Conservation (phyloP, 2,797 vertebrate genomes). For the Cossypha niveicapilla region DNA sequence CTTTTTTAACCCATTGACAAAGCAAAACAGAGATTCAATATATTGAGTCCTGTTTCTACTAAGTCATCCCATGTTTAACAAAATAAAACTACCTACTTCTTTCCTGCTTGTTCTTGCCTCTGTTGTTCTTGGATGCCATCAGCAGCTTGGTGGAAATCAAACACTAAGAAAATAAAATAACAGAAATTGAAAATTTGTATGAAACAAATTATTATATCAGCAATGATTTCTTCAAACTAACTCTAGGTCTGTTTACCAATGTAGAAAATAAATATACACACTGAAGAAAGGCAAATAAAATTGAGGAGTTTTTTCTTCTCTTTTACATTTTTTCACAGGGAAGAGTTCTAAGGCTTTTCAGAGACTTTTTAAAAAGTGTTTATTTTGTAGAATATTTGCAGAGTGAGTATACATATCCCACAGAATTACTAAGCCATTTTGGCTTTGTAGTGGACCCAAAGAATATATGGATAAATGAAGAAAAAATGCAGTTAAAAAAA, state of each 20-base stretch:
- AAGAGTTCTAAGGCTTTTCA: background rate
- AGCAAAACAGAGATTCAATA: background rate
- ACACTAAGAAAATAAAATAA: constrained; percentile 79
- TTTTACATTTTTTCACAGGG: background rate
- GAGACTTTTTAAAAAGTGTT: background rate
- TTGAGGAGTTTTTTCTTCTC: background rate
- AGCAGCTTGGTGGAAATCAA: constrained; percentile 99
- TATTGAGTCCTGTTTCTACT: background rate
- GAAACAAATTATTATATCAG: background rate
- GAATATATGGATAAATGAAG: background rate
- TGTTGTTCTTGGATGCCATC: constrained; percentile 96
- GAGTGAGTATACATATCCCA: background rate
- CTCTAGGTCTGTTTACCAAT: background rate
- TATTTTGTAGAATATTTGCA: background rate
- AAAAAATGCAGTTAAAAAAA: background rate
- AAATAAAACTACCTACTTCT: constrained; percentile 84
- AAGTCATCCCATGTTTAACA: background rate
- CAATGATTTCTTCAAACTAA: background rate
- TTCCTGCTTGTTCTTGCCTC: constrained; percentile 95
- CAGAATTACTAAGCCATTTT: background rate
- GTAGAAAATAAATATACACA: background rate
- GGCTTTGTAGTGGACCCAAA: background rate
- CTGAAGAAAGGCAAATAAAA: background rate
- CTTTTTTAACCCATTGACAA: background rate
- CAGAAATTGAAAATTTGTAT: no score